phyloP scores from a whole-genome alignment of 2,113 vertebrate genomes.

The Sclerurus mexicanus region DNA sequence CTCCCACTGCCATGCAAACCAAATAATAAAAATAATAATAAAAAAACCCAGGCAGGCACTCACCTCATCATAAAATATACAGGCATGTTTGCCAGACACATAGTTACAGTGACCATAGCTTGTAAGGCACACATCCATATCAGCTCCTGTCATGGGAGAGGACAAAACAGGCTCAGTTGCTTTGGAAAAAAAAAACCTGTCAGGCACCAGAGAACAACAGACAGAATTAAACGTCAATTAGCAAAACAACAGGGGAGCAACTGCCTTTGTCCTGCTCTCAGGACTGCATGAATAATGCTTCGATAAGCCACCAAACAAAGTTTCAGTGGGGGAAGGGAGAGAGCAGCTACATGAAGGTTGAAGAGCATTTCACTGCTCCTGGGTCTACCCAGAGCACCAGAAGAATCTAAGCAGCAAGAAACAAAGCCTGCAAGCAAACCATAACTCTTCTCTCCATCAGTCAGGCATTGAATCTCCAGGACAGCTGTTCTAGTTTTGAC shows the following conservation, averaged over 20 bases:
- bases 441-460: background rate
- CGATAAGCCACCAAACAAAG: conserved; percentile 33
- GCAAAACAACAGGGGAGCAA: conserved; percentile 61
- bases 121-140: conserved; percentile 99
- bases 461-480: background rate
- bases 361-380: background rate
- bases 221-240: conserved; percentile 47
- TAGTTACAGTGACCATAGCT: conserved; percentile 98
- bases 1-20: background rate
- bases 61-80: conserved; percentile 99
- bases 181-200: background rate
- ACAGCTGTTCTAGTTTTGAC: background rate
- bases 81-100: conserved; percentile 96
- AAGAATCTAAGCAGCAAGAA: background rate
- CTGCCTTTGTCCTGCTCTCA: conserved; percentile 51
- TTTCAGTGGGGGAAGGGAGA: conserved; percentile 48
- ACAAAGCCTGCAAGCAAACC: background rate
- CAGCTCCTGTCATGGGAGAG: conserved; percentile 82
- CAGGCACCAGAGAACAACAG: conserved; percentile 25
- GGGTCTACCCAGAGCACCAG: background rate
- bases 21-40: background rate
- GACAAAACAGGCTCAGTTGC: conserved; percentile 37
- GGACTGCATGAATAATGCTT: conserved; percentile 59
- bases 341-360: background rate
- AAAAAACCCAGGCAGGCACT: background rate